Evolutionary conservation across 2,797 vertebrate genomes (phyloP).

Genomic region (Muraenolepis orangiensis): DNA sequence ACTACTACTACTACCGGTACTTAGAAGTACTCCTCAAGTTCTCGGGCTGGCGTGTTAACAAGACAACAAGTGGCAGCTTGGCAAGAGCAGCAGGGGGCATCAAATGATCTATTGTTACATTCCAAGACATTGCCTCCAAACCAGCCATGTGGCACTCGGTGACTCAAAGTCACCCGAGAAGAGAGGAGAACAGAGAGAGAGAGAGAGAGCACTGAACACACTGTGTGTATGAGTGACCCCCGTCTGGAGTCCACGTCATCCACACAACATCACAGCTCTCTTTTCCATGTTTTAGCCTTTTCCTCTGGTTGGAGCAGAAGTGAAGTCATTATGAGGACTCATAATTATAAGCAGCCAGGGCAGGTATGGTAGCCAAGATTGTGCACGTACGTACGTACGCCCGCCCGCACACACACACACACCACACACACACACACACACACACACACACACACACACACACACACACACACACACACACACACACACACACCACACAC

Average conservation of each 20-base stretch:
- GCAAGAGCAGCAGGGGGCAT: slow-evolving; percentile 54
- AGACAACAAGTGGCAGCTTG: slow-evolving; percentile 71
- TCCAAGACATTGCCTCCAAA: slow-evolving; percentile 47
- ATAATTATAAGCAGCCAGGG: slow-evolving; percentile 46
- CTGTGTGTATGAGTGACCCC: background rate
- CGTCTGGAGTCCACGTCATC: background rate
- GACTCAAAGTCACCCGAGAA: slow-evolving; percentile 49
- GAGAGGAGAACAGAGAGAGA: background rate
- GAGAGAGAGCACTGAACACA: background rate
- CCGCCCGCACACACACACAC: background rate
- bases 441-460: slow-evolving; percentile 17
- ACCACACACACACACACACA: slow-evolving; percentile 18
- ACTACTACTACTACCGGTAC: no score
- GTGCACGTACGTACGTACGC: slow-evolving; percentile 19
- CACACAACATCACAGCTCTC: background rate
- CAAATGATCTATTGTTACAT: slow-evolving; percentile 66
- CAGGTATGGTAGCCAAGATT: slow-evolving; percentile 45
- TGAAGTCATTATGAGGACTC: background rate
- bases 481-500: slow-evolving; percentile 21
- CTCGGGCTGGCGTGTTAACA: slow-evolving; percentile 70
- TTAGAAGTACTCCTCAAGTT: no score
- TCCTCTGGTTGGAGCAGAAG: background rate
- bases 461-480: slow-evolving; percentile 29
- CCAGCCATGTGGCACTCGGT: slow-evolving; percentile 55
- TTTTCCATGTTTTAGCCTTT: background rate